A percentile compares a stretch with the other conserved stretches of the same genome.
phyloP scores from a whole-genome alignment of 2,113 vertebrate species.

The Sceloporus undulatus region DNA sequence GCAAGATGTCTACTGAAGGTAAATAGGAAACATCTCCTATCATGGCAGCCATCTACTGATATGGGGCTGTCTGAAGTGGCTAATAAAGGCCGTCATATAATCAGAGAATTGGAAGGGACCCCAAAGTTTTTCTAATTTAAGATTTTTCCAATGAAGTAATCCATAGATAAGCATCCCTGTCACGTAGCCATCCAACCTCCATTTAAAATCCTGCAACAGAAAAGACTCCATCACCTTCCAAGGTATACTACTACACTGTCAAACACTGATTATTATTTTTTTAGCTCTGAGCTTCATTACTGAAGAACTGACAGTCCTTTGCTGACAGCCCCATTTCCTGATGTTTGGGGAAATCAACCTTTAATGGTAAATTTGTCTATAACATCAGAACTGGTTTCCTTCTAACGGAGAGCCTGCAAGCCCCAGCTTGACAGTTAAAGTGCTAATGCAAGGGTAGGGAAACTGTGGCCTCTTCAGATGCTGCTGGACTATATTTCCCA shows the following conservation, averaged over 20 bases:
- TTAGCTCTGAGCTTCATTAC: too few relatives aligned
- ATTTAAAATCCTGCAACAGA: too few relatives aligned
- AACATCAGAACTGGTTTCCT: neutral
- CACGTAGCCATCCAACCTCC: too few relatives aligned
- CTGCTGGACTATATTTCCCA: neutral
- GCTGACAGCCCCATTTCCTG: neutral
- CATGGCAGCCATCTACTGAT: neutral
- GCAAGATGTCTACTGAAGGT: neutral
- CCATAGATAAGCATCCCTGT: too few relatives aligned
- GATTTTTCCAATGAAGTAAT: neutral
- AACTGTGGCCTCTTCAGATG: neutral
- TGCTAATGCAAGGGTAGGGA: neutral
- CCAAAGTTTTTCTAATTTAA: neutral
- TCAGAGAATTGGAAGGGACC: neutral
- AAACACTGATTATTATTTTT: too few relatives aligned
- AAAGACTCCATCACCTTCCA: too few relatives aligned
- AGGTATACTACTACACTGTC: too few relatives aligned
- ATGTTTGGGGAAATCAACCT: neutral
- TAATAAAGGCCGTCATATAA: neutral
- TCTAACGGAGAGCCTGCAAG: too few relatives aligned
- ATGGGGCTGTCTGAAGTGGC: neutral
- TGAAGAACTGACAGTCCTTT: neutral
- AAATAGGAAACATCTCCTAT: fast-evolving
- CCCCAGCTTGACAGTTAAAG: too few relatives aligned
- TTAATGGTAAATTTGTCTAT: neutral